Evolutionary conservation across 2,888 invertebrate genomes (phyloP).

Genomic region (Lithophane ornitopus): DNA sequence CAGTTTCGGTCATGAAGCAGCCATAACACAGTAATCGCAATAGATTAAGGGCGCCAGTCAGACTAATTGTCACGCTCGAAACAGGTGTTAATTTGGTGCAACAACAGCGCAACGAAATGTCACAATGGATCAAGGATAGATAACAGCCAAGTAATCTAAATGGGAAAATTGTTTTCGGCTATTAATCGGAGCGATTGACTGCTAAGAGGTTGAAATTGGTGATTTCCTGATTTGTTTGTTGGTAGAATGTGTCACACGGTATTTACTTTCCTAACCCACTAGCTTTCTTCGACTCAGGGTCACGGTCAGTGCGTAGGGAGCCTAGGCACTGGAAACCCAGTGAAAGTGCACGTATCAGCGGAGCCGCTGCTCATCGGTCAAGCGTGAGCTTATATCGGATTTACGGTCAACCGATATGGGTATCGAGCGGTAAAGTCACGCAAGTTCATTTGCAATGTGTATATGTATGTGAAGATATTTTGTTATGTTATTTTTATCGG

Average conservation of each 20-base stretch:
- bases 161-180: conserved; percentile 60
- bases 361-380: conserved; percentile 49
- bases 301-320: conserved; percentile 69
- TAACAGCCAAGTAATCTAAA: conserved; percentile 43
- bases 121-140: conserved; percentile 65
- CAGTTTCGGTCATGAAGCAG: conserved; percentile 16
- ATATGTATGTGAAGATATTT: not conserved
- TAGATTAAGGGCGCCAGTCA: conserved; percentile 53
- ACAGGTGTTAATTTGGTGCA: conserved; percentile 64
- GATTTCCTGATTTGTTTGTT: not conserved
- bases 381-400: conserved; percentile 61
- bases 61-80: conserved; percentile 60
- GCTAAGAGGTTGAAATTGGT: conserved; percentile 5
- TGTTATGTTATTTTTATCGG: not conserved
- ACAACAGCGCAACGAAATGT: conserved; percentile 65
- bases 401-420: conserved; percentile 36
- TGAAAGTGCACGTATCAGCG: conserved; percentile 71
- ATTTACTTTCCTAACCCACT: conserved; percentile 73
- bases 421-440: conserved; percentile 14
- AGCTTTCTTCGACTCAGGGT: conserved; percentile 71
- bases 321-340: conserved; percentile 71
- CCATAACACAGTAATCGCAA: conserved; percentile 26
- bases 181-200: conserved; percentile 12
- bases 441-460: conserved; percentile 10
- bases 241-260: conserved; percentile 36